Percentiles rank a stretch among this genome's conserved stretches.
phyloP scores from a whole-genome alignment of 2,113 vertebrate genomes.

The Percina caprodes region DNA sequence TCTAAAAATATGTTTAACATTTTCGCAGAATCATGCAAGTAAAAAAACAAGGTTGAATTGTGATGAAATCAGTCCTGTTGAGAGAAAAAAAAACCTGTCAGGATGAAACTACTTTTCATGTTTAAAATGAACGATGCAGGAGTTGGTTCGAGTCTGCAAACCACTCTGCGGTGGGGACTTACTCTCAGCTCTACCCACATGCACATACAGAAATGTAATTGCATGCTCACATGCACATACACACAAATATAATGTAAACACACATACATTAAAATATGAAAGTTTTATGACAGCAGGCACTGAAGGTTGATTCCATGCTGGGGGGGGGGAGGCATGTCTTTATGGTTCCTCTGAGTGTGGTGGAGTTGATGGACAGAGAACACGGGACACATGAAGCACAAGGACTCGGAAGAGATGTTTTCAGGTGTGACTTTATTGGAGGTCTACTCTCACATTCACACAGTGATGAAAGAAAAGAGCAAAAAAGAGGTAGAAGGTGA shows the following conservation, averaged over 20 bases:
- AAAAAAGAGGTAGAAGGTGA: slow-evolving; percentile 62
- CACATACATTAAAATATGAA: slow-evolving; percentile 61
- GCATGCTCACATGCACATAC: slow-evolving; percentile 68
- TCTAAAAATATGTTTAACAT: slow-evolving; percentile 2
- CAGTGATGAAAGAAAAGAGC: slow-evolving; percentile 73
- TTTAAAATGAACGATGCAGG: slow-evolving; percentile 25
- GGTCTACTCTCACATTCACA: slow-evolving; percentile 76
- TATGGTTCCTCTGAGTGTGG: slow-evolving; percentile 67
- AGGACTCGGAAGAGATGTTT: slow-evolving; percentile 87
- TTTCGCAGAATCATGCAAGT: background rate
- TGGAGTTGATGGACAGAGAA: slow-evolving; percentile 83
- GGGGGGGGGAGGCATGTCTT: slow-evolving; percentile 38
- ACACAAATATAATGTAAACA: slow-evolving; percentile 6
- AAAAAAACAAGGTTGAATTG: slow-evolving; percentile 7
- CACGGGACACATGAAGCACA: slow-evolving; percentile 87
- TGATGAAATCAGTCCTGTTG: background rate
- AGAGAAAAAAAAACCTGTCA: background rate
- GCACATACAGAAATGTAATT: slow-evolving; percentile 48
- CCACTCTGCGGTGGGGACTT: slow-evolving; percentile 7
- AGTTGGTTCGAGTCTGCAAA: background rate
- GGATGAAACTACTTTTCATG: background rate
- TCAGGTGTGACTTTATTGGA: slow-evolving; percentile 86
- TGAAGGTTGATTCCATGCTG: slow-evolving; percentile 75
- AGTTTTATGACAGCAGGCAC: slow-evolving; percentile 68
- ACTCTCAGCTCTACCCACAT: slow-evolving; percentile 32